Conservation (phyloP, 2,797 vertebrate genomes). For the Pseudopleuronectes americanus region DNA sequence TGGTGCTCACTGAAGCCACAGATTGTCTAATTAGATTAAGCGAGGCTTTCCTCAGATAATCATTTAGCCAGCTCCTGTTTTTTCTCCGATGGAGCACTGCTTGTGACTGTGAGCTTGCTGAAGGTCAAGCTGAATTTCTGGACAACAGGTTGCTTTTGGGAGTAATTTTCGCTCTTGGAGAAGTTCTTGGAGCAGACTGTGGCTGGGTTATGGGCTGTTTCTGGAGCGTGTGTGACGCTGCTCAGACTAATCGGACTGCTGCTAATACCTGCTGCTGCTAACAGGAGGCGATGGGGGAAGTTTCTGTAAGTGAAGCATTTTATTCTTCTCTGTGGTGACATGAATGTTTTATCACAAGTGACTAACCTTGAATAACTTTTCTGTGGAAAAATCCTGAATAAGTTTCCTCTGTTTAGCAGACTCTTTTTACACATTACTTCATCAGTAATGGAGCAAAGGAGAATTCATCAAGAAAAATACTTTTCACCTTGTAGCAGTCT, state of each 20-base stretch:
- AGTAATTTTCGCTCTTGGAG: conserved; percentile 45
- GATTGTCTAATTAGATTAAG: conserved; percentile 94
- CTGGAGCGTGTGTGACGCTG: conserved; percentile 57
- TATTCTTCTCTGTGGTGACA: conserved; percentile 26
- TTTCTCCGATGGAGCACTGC: conserved; percentile 76
- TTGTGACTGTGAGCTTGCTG: conserved; percentile 68
- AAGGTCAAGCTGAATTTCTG: conserved; percentile 83
- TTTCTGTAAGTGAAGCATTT: conserved; percentile 70
- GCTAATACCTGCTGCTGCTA: conserved; percentile 73
- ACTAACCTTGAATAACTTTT: neutral
- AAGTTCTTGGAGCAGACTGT: conserved; percentile 26
- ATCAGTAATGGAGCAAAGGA: conserved; percentile 2
- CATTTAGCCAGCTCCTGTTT: conserved; percentile 86
- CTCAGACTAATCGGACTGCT: conserved; percentile 57
- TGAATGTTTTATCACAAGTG: neutral
- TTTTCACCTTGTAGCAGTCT: neutral
- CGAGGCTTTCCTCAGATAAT: conserved; percentile 92
- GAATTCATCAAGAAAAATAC: neutral
- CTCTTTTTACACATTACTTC: neutral
- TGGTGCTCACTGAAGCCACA: conserved; percentile 75
- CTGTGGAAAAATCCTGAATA: neutral
- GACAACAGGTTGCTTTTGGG: conserved; percentile 49
- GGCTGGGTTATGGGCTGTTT: conserved; percentile 64
- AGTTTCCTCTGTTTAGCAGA: neutral
- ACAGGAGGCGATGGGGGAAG: conserved; percentile 76